Percentiles rank a stretch among this genome's conserved stretches.
Evolutionary conservation across 2,797 vertebrate species (phyloP).

Genomic region (Sebastes diploproa): DNA sequence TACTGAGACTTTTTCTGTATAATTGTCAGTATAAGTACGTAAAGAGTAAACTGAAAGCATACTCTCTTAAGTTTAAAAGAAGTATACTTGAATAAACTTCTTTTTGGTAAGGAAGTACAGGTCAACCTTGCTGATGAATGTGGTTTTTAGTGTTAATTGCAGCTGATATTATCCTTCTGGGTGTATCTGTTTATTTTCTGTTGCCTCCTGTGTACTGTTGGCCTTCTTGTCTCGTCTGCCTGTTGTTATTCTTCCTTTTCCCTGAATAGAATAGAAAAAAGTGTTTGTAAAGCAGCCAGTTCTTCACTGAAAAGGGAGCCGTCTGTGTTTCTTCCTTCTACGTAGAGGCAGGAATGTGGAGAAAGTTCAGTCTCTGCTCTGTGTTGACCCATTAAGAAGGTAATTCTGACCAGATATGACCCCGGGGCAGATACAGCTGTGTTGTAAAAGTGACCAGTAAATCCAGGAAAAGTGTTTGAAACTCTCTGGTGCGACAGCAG

Average conservation of each 20-base stretch:
- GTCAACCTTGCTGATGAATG: background rate
- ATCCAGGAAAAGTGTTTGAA: background rate
- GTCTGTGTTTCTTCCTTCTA: background rate
- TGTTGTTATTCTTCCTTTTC: background rate
- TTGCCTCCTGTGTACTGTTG: background rate
- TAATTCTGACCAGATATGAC: background rate
- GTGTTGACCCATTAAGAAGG: background rate
- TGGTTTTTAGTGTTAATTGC: background rate
- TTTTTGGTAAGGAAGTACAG: background rate
- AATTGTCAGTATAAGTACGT: too few relatives aligned
- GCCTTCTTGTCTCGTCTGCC: background rate
- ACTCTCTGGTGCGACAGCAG: background rate
- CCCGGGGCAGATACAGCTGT: background rate
- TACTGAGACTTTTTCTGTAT: too few relatives aligned
- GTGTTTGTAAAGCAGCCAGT: background rate
- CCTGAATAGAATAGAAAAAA: background rate
- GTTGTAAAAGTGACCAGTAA: constrained; percentile 6
- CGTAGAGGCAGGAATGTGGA: background rate
- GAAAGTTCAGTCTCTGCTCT: background rate
- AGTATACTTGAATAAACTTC: too few relatives aligned
- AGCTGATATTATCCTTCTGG: background rate
- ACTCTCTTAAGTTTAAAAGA: too few relatives aligned
- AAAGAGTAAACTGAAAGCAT: too few relatives aligned
- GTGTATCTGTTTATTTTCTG: background rate
- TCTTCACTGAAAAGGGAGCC: background rate